Base-by-base conservation (phyloP, 2,888 invertebrate genomes). In the Teleogryllus oceanicus region DNA sequence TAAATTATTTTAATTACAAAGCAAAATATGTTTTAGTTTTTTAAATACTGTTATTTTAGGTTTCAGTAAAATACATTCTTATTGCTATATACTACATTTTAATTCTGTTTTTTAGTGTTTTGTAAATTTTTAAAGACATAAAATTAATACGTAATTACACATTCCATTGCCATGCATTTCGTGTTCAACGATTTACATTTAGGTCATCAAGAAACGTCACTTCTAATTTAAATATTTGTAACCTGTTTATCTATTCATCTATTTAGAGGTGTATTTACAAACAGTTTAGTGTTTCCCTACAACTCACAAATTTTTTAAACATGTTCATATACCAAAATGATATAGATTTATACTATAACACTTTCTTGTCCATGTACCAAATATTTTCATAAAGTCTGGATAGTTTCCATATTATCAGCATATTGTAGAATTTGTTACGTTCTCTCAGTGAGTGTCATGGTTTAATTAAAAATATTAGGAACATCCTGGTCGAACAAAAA, bases 31-130 rank as follows among this genome's bases (percentile, higher is more conserved):
- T 62, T 62, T 62, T 18, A n/a, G 8, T 62, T 62, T 62, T 62
- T 62, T 62, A 62, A 62, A 62, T 62, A 62, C 62, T 62, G 62
- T 62, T 62, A 62, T 62, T 62, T 62, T 62, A 62, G 62, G 62
- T 62, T 62, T 62, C 62, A 62, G 62, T 62, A 62, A 62, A 62
- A 62, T 62, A 62, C 62, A 62, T 62, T 62, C 62, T 62, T 62
- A 62, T 62, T 62, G 62, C 62, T 62, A 62, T 62, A 62, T 62
- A 62, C 62, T 62, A 62, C 62, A 62, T 62, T 62, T 62, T 62
- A 62, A 62, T 62, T 62, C 13, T 62, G 16, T 62, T 62, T 62
- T 62, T 62, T 18, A n/a, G 62, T 62, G 62, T 62, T 62, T 62
- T 62, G 62, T 62, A 62, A 18, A n/a, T 62, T 62, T 62, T 62